Base-by-base conservation (phyloP, 1,140 invertebrate species). In the Rhysida immarginata region DNA sequence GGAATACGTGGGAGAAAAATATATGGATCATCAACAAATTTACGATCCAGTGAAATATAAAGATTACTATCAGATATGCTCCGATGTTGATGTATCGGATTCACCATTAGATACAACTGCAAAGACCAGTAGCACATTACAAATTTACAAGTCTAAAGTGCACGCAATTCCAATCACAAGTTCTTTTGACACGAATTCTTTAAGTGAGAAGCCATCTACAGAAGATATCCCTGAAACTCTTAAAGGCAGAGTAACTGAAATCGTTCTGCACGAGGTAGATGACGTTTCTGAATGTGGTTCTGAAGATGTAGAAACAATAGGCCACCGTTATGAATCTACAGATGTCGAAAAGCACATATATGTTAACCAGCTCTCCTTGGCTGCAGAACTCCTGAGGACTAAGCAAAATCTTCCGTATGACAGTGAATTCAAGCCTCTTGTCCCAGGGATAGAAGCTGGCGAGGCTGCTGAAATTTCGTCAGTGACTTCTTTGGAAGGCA, bases 371-470 rank as follows among this genome's bases (percentile, higher is more conserved):
- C 43, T 62, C 13, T 62, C 60, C 2, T 53, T 62, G 20, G 60
- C 60, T 0, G 56, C 59, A n/a, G 60, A 62, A 24, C 53, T 62
- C 1, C 44, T 62, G n/a, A 26, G 55, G 27, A 60, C 60, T 1
- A 27, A 57, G 35, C 59, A 62, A 46, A 53, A 42, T 43, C 56
- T 62, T 35, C 60, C 60, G 14, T 62, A 62, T 35, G 60, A 62
- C 54, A 50, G 49, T 14, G 54, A 62, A 18, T 60, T 62, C 35
- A 62, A 62, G 35, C 56, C 52, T 27, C 24, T 62, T 1, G 49
- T 50, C 5, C 53, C 26, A 8, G 56, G 56, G 1, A 54, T 41
- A 52, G 24, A 8, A 50, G 2, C 44, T 21, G 43, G 2, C 24
- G 2, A n/a, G 11, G 26, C 16, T 26, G 16, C 43, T 14, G 16